Percentiles rank a stretch among this genome's conserved stretches.
These are phyloP conservation scores for Saimiri boliviensis DNA, from an alignment of 2,113 vertebrate genomes.

Conservation along the genomic window DNA sequence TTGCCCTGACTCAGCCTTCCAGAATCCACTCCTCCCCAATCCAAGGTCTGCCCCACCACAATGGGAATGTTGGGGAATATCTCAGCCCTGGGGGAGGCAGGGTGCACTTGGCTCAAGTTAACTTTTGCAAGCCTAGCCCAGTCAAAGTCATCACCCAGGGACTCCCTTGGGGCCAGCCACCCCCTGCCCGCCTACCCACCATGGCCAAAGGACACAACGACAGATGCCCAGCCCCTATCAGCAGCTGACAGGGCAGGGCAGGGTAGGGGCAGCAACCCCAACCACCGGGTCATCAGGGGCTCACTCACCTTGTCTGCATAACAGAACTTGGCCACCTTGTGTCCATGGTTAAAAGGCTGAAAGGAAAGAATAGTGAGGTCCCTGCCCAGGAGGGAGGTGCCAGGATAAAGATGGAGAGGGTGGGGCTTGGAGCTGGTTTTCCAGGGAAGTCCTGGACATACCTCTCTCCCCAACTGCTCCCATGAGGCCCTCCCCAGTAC, in stretches of 20 bases:
- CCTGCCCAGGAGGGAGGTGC: neutral
- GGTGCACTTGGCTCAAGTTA: neutral
- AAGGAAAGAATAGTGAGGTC: neutral
- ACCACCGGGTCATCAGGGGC: neutral
- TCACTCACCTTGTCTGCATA: slow-evolving; percentile 95
- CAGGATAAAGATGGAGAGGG: rapidly evolving
- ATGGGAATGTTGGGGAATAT: rapidly evolving
- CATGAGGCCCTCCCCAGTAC: neutral
- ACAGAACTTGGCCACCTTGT: slow-evolving; percentile 96
- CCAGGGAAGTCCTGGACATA: neutral
- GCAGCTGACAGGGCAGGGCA: neutral
- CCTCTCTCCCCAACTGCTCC: neutral
- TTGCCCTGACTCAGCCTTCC: neutral
- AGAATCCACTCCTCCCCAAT: neutral
- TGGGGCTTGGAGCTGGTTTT: rapidly evolving
- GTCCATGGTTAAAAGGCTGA: slow-evolving; percentile 94
- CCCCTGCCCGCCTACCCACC: rapidly evolving
- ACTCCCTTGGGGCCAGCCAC: neutral
- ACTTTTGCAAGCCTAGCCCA: neutral
- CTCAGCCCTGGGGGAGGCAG: neutral
- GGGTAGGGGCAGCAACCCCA: neutral
- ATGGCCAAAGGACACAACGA: rapidly evolving
- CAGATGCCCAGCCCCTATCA: rapidly evolving
- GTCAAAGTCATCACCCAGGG: neutral
- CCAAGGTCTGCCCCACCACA: neutral